Conservation (phyloP, 1,140 invertebrate species). For the Dendroctonus ponderosae region DNA sequence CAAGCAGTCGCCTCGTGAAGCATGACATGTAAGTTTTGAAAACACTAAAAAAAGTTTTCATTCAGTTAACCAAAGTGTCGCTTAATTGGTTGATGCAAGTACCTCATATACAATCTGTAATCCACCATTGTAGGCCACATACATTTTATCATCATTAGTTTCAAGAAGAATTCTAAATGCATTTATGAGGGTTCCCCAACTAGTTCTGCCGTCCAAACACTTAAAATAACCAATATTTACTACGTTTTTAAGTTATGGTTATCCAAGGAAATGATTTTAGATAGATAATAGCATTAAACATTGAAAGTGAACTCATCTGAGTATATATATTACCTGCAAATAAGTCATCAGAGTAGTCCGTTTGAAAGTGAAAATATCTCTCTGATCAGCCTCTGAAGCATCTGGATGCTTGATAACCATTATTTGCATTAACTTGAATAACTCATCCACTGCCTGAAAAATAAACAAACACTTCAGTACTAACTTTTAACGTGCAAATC, state of each 20-base stretch:
- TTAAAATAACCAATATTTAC: conserved; percentile 49
- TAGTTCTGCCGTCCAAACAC: conserved; percentile 77
- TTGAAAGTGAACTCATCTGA: background rate
- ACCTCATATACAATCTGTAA: conserved; percentile 85
- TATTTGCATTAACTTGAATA: conserved; percentile 85
- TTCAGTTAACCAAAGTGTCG: no score
- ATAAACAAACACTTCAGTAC: no score
- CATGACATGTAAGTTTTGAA: conserved; percentile 89
- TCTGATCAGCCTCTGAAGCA: conserved; percentile 73
- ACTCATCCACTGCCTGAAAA: conserved; percentile 79
- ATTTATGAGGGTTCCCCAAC: conserved; percentile 87
- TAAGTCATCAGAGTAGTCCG: conserved; percentile 81
- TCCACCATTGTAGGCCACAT: conserved; percentile 85
- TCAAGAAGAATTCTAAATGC: conserved; percentile 85
- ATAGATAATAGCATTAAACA: background rate
- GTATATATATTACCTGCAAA: conserved; percentile 55
- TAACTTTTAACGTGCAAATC: no score
- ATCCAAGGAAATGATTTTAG: background rate
- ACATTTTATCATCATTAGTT: conserved; percentile 82
- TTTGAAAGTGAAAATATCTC: conserved; percentile 79
- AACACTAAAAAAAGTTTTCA: conserved; percentile 58
- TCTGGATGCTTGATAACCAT: conserved; percentile 76
- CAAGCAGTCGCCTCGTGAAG: conserved; percentile 91
- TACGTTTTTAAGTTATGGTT: background rate
- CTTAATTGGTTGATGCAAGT: conserved; percentile 19